Base-by-base conservation (phyloP, 2,113 vertebrate genomes). In the Crotalus horridus region DNA sequence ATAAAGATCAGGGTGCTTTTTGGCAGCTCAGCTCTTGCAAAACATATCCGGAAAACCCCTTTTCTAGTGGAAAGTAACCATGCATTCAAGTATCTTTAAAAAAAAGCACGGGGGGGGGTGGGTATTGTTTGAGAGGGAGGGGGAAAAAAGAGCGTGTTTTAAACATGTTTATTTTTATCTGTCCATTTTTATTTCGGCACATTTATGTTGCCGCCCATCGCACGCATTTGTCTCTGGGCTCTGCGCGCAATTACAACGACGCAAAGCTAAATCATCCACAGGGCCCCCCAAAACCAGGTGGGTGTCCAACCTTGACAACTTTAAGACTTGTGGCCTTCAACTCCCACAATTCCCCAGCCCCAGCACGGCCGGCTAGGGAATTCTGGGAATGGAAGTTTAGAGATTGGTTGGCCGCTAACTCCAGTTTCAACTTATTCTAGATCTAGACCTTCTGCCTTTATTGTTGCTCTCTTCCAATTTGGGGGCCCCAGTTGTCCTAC, bases 211-310 rank as follows among this genome's bases (percentile, higher is more conserved):
- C 12, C n/a, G 29, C n/a, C n/a, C n/a, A 33, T 69, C 0, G n/a
- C 12, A 0, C 13, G 1, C 4, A 2, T 69, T n/a, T 69, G 4
- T n/a, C 29, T 2, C 12, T 15, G 4, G 29, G 64, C 13, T 1
- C 4, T 17, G 29, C 13, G 5, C 64, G 13, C n/a, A 29, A 33
- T 33, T 17, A 5, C 17, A n/a, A 20, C 13, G 13, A 20, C 13
- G 33, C 1, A 3, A 17, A 15, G n/a, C 69, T 33, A 33, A 74
- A 33, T 13, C 6, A 74, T 74, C n/a, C 13, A 0, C 69, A 74
- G 4, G 13, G n/a, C 26, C 1, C n/a, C 6, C 2, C 3, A 6
- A 69, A 29, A 6, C 11, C 3, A n/a, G 29, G 4, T n/a, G 11
- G 5, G 1, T 13, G 51, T 12, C 29, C 64, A 69, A 69, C 4